These are phyloP conservation scores for Dendrophyllia cribrosa DNA, from an alignment of 64 coral and sea anemone genomes.

Conservation along the genomic window DNA sequence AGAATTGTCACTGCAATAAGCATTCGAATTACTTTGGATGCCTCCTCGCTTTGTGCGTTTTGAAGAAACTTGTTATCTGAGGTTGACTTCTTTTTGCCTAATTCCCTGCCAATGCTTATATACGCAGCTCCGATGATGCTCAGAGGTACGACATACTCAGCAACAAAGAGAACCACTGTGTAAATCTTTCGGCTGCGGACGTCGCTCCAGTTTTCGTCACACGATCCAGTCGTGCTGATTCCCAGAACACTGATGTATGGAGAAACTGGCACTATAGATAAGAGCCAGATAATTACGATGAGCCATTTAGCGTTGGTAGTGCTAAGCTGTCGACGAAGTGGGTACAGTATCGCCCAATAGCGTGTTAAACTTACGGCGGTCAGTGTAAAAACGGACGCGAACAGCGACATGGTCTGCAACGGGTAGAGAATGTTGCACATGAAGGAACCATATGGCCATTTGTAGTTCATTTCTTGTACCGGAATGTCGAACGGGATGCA, in stretches of 20 bases:
- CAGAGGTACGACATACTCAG: constrained; percentile 25
- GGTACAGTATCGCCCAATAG: constrained; percentile 74
- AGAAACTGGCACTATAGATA: constrained; percentile 64
- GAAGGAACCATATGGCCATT: constrained; percentile 66
- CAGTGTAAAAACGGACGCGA: constrained; percentile 62
- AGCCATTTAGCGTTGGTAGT: constrained; percentile 53
- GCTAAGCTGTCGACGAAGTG: constrained; percentile 53
- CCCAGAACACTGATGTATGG: constrained; percentile 58
- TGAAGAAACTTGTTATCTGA: constrained; percentile 44
- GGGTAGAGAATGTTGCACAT: constrained; percentile 72
- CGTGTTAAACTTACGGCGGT: constrained; percentile 70
- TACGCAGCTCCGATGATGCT: constrained; percentile 50
- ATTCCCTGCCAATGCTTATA: constrained; percentile 34
- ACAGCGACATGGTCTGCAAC: constrained; percentile 63
- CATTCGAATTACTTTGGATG: constrained; percentile 41
- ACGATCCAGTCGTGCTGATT: neutral
- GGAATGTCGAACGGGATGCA: constrained; percentile 81
- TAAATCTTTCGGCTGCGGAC: constrained; percentile 14
- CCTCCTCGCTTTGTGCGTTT: constrained; percentile 47
- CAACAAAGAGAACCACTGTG: constrained; percentile 38
- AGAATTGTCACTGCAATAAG: constrained; percentile 35
- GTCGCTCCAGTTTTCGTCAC: constrained; percentile 21
- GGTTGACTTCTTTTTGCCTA: constrained; percentile 6
- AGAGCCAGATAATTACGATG: constrained; percentile 45
- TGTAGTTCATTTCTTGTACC: constrained; percentile 75